Evolutionary conservation across 1,140 invertebrate species (phyloP).

Genomic region (Theocolax elegans): DNA sequence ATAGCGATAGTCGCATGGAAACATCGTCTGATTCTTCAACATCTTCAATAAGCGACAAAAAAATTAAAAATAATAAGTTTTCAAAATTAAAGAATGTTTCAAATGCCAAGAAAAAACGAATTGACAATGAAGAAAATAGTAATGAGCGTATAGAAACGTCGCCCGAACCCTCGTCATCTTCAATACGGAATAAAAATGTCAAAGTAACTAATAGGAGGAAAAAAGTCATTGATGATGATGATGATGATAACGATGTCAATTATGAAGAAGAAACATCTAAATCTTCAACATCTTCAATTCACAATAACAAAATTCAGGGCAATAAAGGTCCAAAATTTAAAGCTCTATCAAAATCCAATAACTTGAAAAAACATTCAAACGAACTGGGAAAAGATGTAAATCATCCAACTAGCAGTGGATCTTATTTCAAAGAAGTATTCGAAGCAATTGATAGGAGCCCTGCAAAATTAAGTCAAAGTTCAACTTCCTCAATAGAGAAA

Average conservation of each 20-base stretch:
- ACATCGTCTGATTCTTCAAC: too few relatives aligned
- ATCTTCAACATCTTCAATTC: not conserved
- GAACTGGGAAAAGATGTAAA: constrained; percentile 8
- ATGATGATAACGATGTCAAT: too few relatives aligned
- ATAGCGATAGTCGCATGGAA: not conserved
- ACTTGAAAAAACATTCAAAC: not conserved
- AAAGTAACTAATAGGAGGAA: too few relatives aligned
- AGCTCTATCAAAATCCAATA: not conserved
- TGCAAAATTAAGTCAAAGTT: constrained; percentile 34
- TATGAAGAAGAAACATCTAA: not conserved
- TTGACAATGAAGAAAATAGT: not conserved
- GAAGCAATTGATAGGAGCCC: constrained; percentile 32
- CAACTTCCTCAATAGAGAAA: constrained; percentile 10
- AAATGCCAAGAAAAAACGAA: not conserved
- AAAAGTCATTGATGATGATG: too few relatives aligned
- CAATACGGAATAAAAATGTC: too few relatives aligned
- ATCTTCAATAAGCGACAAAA: too few relatives aligned
- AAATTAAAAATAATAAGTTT: too few relatives aligned
- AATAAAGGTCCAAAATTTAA: not conserved
- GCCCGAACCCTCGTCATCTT: too few relatives aligned
- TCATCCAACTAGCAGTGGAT: not conserved
- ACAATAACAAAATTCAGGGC: not conserved
- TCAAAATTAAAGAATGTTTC: too few relatives aligned
- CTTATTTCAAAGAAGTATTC: constrained; percentile 15
- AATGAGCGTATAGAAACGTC: too few relatives aligned